Base-by-base conservation (phyloP, 2,888 invertebrate species). In the Philopedon plagiatum region DNA sequence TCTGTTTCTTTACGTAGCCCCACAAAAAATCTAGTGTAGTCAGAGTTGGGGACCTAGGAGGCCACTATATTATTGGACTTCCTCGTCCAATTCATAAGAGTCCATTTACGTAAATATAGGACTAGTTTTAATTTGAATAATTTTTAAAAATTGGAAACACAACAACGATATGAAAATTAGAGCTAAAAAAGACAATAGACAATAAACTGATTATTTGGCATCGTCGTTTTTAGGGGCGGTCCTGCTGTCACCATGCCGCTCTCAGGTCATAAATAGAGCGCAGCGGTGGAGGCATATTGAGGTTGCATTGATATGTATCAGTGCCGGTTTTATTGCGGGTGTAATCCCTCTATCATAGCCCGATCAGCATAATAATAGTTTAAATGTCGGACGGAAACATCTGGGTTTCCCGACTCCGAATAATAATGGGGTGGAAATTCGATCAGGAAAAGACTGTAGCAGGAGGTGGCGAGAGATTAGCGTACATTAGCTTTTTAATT, bases 311-410 rank as follows among this genome's bases (percentile, higher is more conserved):
- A 85, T 85, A 85, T 84, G 84, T 85, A 85, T 85, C 85, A 83
- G 82, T 81, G 83, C 82, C 80, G 83, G 83, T 85, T 86, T 86
- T 85, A 85, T 86, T 85, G 85, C 85, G 81, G 82, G 81, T 84
- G 85, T 86, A 86, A 86, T 86, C 85, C 85, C 80, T 81, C 84
- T 85, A 85, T 86, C 86, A 85, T 83, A 81, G 83, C 83, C 79
- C 83, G 83, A 86, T 86, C 85, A 85, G 84, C 86, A 86, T 86
- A 86, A 86, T 86, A 86, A 85, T 85, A 82, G 85, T 84, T 84
- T 81, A 81, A 83, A 84, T 80, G 82, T 80, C 78, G 76, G 81
- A 80, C 79, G 79, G 78, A 75, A 82, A 83, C 84, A 84, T 83
- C 84, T 84, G 84, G 82, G 84, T 78, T 77, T 79, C 75, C 72